phyloP scores from a whole-genome alignment of 2,888 invertebrate genomes.

The Plagodis dolabraria region DNA sequence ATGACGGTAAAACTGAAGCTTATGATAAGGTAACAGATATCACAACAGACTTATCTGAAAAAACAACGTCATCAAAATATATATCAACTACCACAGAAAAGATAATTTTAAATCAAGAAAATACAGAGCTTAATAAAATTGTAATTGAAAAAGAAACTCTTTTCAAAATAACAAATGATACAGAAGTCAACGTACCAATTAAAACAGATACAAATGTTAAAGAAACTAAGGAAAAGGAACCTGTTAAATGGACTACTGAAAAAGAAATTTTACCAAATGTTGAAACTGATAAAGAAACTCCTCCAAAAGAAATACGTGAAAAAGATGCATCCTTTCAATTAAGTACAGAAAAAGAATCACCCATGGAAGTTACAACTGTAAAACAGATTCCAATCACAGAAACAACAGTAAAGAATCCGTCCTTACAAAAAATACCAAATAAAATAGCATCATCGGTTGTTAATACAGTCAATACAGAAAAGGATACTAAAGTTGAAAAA shows the following conservation, averaged over 20 bases:
- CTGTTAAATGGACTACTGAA: slow-evolving; percentile 11
- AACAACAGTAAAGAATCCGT: slow-evolving; percentile 14
- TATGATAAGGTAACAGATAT: slow-evolving; percentile 44
- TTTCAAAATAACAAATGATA: slow-evolving; percentile 3
- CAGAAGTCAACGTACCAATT: slow-evolving; percentile 12
- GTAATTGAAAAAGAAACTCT: slow-evolving; percentile 31
- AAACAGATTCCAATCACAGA: slow-evolving; percentile 5
- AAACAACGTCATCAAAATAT: slow-evolving; percentile 16
- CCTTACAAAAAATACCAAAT: slow-evolving; percentile 19
- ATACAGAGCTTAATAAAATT: slow-evolving; percentile 8
- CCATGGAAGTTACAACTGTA: slow-evolving; percentile 10
- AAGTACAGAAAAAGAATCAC: slow-evolving; percentile 9
- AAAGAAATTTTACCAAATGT: background rate
- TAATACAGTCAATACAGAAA: slow-evolving; percentile 27
- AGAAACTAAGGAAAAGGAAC: slow-evolving; percentile 14
- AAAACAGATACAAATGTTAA: slow-evolving; percentile 16
- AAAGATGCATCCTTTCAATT: background rate
- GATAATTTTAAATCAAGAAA: background rate
- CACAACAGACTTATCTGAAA: slow-evolving; percentile 38
- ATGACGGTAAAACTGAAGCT: slow-evolving; percentile 36
- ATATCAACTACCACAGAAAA: slow-evolving; percentile 14
- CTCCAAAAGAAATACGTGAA: slow-evolving; percentile 10
- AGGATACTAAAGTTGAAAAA: slow-evolving; percentile 15
- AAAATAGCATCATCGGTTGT: slow-evolving; percentile 25
- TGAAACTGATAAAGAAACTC: slow-evolving; percentile 11